These are phyloP conservation scores for Caradrina clavipalpis DNA, from an alignment of 2,888 invertebrate species.

Conservation along the genomic window DNA sequence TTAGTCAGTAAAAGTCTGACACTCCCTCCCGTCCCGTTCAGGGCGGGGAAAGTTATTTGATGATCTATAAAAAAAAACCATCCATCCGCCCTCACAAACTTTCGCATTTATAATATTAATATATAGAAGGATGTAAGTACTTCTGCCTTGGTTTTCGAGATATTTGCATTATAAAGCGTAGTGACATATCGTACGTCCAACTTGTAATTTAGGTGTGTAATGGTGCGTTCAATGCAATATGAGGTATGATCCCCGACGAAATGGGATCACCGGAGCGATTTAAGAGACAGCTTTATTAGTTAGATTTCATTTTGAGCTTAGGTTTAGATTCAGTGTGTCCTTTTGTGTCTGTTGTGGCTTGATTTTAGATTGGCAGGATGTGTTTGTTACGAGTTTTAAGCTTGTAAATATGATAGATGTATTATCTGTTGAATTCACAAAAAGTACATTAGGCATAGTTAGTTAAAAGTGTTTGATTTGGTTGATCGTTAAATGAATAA, in stretches of 20 bases:
- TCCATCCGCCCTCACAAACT: no score
- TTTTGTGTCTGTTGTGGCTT: slow-evolving; percentile 42
- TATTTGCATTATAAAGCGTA: slow-evolving; percentile 85
- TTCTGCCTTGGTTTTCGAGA: slow-evolving; percentile 79
- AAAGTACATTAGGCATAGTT: no score
- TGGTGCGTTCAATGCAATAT: slow-evolving; percentile 83
- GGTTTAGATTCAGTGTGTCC: slow-evolving; percentile 32
- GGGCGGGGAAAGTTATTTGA: no score
- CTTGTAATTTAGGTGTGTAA: slow-evolving; percentile 87
- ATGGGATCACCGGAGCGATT: slow-evolving; percentile 78
- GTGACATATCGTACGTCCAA: slow-evolving; percentile 81
- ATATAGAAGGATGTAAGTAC: slow-evolving; percentile 78
- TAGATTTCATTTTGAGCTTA: slow-evolving; percentile 64
- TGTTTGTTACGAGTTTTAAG: slow-evolving; percentile 20
- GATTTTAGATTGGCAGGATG: slow-evolving; percentile 54
- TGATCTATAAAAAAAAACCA: no score
- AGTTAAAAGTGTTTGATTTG: no score
- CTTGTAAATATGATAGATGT: background rate
- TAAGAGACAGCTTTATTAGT: slow-evolving; percentile 79
- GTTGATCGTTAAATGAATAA: no score
- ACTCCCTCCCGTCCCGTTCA: no score
- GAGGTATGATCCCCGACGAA: slow-evolving; percentile 77
- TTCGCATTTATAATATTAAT: no score
- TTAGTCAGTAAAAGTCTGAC: no score
- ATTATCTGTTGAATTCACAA: no score